Evolutionary conservation across 2,888 invertebrate genomes (phyloP).

Genomic region (Heliconius aoede): DNA sequence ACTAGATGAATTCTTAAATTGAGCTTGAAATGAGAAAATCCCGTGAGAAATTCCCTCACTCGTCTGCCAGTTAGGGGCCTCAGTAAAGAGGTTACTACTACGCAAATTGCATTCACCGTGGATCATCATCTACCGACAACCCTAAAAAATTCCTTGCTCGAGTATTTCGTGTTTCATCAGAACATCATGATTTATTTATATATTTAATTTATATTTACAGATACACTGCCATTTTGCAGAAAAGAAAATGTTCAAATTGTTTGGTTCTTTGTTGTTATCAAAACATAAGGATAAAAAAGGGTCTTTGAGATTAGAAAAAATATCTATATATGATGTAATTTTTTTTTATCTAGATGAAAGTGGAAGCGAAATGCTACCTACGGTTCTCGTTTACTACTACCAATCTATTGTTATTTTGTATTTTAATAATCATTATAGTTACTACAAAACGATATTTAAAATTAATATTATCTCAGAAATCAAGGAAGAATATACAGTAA

Average conservation of each 20-base stretch:
- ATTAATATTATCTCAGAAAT: too few relatives aligned
- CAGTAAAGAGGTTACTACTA: slow-evolving; percentile 73
- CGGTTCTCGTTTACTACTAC: too few relatives aligned
- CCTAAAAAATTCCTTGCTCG: slow-evolving; percentile 56
- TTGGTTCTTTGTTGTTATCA: not conserved
- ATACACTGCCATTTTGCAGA: not conserved
- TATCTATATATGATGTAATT: not conserved
- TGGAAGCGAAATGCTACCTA: too few relatives aligned
- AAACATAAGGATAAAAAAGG: not conserved
- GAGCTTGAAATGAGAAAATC: slow-evolving; percentile 76
- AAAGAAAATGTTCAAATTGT: not conserved
- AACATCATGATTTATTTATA: slow-evolving; percentile 33
- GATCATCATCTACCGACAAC: slow-evolving; percentile 57
- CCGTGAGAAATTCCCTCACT: slow-evolving; percentile 61
- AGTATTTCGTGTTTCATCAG: slow-evolving; percentile 22
- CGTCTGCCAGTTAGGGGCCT: slow-evolving; percentile 52
- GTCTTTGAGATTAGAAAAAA: not conserved
- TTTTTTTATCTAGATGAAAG: too few relatives aligned
- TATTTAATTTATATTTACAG: not conserved
- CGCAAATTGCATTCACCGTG: slow-evolving; percentile 71
- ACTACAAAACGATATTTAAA: too few relatives aligned
- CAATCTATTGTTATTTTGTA: too few relatives aligned
- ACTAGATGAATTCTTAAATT: slow-evolving; percentile 65
- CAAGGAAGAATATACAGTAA: too few relatives aligned
- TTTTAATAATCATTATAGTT: too few relatives aligned